Percentiles rank a stretch among this genome's conserved stretches.
Conservation (phyloP, 2,797 vertebrate genomes). For the Stomatorhinus walkeri region DNA sequence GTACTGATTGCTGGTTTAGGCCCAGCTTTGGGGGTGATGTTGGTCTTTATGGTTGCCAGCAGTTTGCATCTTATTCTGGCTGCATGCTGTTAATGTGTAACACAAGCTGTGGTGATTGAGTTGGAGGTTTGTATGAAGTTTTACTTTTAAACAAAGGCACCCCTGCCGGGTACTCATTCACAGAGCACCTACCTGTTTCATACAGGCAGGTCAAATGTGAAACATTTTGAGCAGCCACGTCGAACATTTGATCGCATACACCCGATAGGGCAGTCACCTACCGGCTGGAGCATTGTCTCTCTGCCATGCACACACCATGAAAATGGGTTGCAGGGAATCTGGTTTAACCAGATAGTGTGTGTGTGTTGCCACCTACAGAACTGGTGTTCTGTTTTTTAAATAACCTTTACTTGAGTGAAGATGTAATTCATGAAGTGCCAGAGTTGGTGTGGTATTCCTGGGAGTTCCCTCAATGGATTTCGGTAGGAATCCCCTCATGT, state of each 20-base stretch:
- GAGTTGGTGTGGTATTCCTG: not conserved
- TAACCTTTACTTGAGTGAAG: not conserved
- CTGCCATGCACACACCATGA: not conserved
- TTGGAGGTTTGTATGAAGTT: not conserved
- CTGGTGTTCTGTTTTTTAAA: not conserved
- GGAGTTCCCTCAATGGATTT: not conserved
- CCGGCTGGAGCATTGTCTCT: not conserved
- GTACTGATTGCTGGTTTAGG: not conserved
- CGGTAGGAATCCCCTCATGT: not conserved
- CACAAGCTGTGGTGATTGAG: not conserved
- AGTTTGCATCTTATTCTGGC: slow-evolving; percentile 8
- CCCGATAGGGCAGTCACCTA: not conserved
- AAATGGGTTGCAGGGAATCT: not conserved
- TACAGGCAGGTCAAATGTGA: not conserved
- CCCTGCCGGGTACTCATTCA: not conserved
- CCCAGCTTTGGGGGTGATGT: not conserved
- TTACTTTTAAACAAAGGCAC: not conserved
- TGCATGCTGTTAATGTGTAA: slow-evolving; percentile 20
- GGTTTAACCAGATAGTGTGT: slow-evolving; percentile 1
- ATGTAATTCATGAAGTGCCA: not conserved
- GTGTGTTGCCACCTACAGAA: not conserved
- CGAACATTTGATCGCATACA: not conserved
- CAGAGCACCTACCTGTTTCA: not conserved
- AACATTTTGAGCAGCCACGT: not conserved
- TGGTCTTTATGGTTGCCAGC: not conserved